These are phyloP conservation scores for Leiothrix lutea DNA, from an alignment of 2,113 vertebrate genomes.

Conservation along the genomic window DNA sequence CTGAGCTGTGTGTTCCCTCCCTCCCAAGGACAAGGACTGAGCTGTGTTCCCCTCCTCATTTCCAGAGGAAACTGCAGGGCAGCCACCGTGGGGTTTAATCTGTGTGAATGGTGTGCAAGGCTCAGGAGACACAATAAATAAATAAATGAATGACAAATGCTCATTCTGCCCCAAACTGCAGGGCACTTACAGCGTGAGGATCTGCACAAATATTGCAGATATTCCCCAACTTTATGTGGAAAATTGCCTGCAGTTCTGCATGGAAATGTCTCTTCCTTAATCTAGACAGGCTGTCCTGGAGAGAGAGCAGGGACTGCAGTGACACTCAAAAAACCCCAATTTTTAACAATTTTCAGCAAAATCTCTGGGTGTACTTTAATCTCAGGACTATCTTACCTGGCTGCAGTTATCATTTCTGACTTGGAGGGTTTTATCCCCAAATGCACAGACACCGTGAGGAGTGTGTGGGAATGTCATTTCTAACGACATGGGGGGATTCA, in stretches of 20 bases:
- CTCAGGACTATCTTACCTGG: not conserved
- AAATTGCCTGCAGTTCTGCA: not conserved
- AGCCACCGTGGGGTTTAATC: not conserved
- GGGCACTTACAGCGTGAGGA: not conserved
- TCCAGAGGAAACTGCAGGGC: not conserved
- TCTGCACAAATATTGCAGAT: not conserved
- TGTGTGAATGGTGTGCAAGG: not conserved
- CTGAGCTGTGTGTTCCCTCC: too few species aligned
- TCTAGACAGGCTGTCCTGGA: not conserved
- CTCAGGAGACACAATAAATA: not conserved
- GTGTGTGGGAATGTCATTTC: not conserved
- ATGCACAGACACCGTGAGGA: accelerated
- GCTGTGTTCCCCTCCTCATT: not conserved
- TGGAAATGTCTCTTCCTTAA: not conserved
- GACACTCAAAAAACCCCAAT: not conserved
- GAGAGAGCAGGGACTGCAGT: not conserved
- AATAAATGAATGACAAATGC: not conserved
- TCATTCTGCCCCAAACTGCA: not conserved
- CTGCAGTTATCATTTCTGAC: not conserved
- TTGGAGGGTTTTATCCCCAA: not conserved
- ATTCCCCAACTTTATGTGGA: not conserved
- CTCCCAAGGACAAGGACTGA: not conserved
- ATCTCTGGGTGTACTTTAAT: not conserved
- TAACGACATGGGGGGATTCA: not conserved
- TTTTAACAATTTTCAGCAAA: not conserved